phyloP scores from a whole-genome alignment of 1,140 invertebrate genomes.

The Solenopsis fugax region DNA sequence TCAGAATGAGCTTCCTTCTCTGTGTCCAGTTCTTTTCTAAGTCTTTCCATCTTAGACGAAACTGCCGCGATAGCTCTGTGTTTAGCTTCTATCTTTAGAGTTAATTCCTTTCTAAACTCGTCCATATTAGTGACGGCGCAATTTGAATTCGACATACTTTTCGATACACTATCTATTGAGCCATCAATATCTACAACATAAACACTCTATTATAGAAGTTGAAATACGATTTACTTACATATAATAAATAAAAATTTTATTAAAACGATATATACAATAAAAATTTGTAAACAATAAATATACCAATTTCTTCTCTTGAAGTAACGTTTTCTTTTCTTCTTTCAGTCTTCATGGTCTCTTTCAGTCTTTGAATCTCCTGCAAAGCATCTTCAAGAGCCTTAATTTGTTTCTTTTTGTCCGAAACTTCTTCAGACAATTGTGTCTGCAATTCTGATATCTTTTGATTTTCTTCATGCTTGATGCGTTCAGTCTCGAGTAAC shows the following conservation, averaged over 20 bases:
- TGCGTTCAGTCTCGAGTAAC: conserved; percentile 72
- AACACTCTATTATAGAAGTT: not conserved
- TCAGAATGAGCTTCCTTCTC: conserved; percentile 85
- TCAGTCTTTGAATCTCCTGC: conserved; percentile 81
- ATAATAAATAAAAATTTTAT: not conserved
- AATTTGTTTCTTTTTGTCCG: conserved; percentile 77
- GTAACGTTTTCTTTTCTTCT: conserved; percentile 32
- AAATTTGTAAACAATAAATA: not conserved
- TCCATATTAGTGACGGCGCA: conserved; percentile 69
- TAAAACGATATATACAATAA: not conserved
- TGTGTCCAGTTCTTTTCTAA: conserved; percentile 82
- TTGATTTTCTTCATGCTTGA: conserved; percentile 69
- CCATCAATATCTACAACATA: conserved; percentile 17
- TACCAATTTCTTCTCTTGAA: conserved; percentile 66
- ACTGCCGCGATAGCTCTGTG: conserved; percentile 85
- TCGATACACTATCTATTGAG: conserved; percentile 36
- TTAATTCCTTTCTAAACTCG: conserved; percentile 84
- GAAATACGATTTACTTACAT: not conserved
- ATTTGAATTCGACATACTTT: not conserved
- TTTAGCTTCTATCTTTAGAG: conserved; percentile 83
- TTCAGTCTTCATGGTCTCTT: conserved; percentile 74
- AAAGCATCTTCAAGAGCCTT: conserved; percentile 77
- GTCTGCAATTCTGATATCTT: conserved; percentile 68
- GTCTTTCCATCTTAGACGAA: conserved; percentile 85
- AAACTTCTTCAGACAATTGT: conserved; percentile 77